A percentile compares a stretch with the other conserved stretches of the same genome.
These are phyloP conservation scores for Cabera pusaria DNA, from an alignment of 2,888 invertebrate species.

Conservation along the genomic window DNA sequence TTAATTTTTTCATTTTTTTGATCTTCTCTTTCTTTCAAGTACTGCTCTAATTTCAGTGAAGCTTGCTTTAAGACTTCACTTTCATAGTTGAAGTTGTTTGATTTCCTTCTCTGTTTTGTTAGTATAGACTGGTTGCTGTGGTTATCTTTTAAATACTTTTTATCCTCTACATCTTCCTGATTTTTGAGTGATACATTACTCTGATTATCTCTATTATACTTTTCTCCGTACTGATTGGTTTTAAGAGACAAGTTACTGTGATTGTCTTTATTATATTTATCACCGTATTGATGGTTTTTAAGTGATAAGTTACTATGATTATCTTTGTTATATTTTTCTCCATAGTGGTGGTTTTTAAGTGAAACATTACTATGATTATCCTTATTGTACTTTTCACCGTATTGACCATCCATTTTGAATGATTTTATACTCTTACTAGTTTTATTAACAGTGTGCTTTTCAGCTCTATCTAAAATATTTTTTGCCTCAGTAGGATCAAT, in stretches of 20 bases:
- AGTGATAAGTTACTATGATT: conserved; percentile 69
- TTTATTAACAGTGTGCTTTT: conserved; percentile 53
- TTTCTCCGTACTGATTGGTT: conserved; percentile 64
- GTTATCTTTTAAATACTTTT: conserved; percentile 70
- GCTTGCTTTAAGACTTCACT: conserved; percentile 83
- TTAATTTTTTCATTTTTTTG: conserved; percentile 54
- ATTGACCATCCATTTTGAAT: conserved; percentile 69
- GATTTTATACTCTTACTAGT: conserved; percentile 67
- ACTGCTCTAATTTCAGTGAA: conserved; percentile 78
- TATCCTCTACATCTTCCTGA: conserved; percentile 68
- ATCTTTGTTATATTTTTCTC: conserved; percentile 52
- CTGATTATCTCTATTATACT: conserved; percentile 59
- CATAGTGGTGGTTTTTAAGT: conserved; percentile 1
- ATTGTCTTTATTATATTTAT: conserved; percentile 68
- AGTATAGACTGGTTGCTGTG: conserved; percentile 71
- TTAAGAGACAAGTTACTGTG: conserved; percentile 69
- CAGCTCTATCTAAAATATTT: conserved; percentile 63
- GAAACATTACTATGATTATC: conserved; percentile 3
- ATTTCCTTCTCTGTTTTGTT: conserved; percentile 62
- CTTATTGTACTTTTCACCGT: conserved; percentile 50
- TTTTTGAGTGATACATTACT: conserved; percentile 64
- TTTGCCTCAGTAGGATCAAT: conserved; percentile 68
- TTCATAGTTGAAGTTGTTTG: conserved; percentile 84
- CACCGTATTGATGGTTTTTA: conserved; percentile 65
- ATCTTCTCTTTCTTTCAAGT: conserved; percentile 66